Evolutionary conservation across 2,113 vertebrate genomes (phyloP), one percentile per base, ranked within the genome.

Genomic region (Tragelaphus scriptus): DNA sequence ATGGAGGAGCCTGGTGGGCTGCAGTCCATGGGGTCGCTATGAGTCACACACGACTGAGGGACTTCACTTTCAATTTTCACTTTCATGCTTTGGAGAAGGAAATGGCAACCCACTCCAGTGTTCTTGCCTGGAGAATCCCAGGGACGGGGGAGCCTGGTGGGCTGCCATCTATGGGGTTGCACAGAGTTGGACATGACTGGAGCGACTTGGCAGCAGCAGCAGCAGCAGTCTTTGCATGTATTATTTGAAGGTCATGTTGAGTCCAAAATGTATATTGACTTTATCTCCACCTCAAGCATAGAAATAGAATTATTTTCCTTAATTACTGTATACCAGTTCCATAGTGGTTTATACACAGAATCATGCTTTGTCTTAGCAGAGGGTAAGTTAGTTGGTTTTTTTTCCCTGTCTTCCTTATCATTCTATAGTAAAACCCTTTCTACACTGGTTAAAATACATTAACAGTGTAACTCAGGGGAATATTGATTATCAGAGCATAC

Each of bases 291-390:
- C 11, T 82, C 8, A 92, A 44, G 21, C 30, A 56, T 19, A 96
- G 58, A 95, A 32, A 28, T 28, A 77, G 0, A 7, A 36, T 93
- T 86, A 75, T 96, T 93, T 98, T 98, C 98, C 98, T 99, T 99
- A 99, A 99, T 98, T 7, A 15, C 6, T 86, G 91, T 90, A 81
- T 95, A 99, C 99, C 99, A 99, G 99, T 99, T 99, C 98, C 99
- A 99, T 90, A 99, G 99, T 71, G 99, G 99, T 40, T 98, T 99
- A 17, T 99, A 99, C 87, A 99, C 99, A 40, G 99, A 99, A 71
- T 99, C 99, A 0, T 99, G 99, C 98, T 99, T 99, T 98, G 99
- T 99, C 85, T 98, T 99, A 98, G 99, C 99, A 97, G 99, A 99
- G 99, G 99, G 99, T 99, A 99, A 99, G 98, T 92, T 59, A 90